Conservation (phyloP, 2,888 invertebrate genomes). For the Nephrocerus scutellatus region DNA sequence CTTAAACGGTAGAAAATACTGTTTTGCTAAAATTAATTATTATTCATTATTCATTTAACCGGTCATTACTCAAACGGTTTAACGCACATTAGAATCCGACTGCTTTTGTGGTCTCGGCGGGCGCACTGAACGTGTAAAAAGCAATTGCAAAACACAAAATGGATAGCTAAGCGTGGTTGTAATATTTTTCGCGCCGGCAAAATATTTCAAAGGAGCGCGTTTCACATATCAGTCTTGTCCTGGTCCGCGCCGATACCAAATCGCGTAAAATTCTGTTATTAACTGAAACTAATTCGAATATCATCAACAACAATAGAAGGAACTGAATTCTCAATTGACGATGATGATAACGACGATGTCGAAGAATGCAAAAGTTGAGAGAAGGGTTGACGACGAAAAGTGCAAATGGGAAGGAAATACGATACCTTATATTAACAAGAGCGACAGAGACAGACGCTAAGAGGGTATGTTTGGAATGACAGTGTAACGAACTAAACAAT, state of each 20-base stretch:
- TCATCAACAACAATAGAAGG: conserved; percentile 22
- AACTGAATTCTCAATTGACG: too few species aligned
- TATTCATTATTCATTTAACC: conserved; percentile 30
- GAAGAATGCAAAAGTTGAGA: too few species aligned
- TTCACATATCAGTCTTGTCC: neutral
- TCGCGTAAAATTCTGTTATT: conserved; percentile 35
- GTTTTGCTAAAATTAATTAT: conserved; percentile 28
- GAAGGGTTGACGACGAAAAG: too few species aligned
- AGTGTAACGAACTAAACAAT: too few species aligned
- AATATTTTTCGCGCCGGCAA: conserved; percentile 14
- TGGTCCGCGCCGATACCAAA: conserved; percentile 25
- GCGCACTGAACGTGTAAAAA: conserved; percentile 6
- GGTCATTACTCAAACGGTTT: conserved; percentile 31
- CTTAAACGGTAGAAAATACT: too few species aligned
- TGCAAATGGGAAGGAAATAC: too few species aligned
- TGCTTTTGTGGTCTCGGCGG: too few species aligned
- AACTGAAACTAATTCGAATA: conserved; percentile 32
- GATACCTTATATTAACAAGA: too few species aligned
- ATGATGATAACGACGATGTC: too few species aligned
- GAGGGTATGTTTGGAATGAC: too few species aligned
- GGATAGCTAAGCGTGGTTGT: neutral
- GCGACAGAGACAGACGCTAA: too few species aligned
- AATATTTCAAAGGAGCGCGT: neutral
- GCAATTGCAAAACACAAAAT: too few species aligned
- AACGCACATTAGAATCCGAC: conserved; percentile 21